These are phyloP conservation scores for Ptycholaimellus sp. DNA, from an alignment of 2,888 invertebrate genomes.

Conservation along the genomic window DNA sequence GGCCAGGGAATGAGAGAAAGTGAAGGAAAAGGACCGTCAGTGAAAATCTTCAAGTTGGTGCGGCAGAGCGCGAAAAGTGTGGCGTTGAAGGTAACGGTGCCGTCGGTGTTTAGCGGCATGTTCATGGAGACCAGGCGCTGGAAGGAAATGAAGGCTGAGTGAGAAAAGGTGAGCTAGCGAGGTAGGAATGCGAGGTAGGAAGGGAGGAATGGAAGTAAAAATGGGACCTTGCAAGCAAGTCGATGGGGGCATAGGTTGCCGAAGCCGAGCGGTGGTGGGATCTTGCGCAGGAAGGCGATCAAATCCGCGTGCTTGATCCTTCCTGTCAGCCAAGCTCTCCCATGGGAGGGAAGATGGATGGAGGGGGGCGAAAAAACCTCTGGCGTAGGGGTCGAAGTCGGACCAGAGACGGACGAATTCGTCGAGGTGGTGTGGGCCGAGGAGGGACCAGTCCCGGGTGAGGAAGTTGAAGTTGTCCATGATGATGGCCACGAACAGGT, in stretches of 20 bases:
- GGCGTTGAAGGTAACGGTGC: conserved; percentile 85
- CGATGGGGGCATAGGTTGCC: conserved; percentile 92
- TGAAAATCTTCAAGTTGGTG: conserved; percentile 77
- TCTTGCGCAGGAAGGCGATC: conserved; percentile 70
- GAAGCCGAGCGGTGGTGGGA: conserved; percentile 87
- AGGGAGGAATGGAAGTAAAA: not conserved
- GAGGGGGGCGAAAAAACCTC: too few relatives aligned
- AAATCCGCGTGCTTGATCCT: conserved; percentile 94
- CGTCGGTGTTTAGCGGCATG: conserved; percentile 90
- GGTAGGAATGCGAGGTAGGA: too few relatives aligned
- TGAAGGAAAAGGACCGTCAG: conserved; percentile 56
- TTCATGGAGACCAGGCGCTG: conserved; percentile 91
- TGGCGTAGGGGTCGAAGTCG: conserved; percentile 94
- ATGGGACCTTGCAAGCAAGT: conserved; percentile 62
- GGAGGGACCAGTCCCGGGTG: conserved; percentile 88
- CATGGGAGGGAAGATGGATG: too few relatives aligned
- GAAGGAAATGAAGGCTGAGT: too few relatives aligned
- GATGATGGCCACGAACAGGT: too few relatives aligned
- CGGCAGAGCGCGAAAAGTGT: conserved; percentile 83
- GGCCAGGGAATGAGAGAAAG: too few relatives aligned
- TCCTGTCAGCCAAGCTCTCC: too few relatives aligned
- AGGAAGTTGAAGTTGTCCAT: conserved; percentile 99
- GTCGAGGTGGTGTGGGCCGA: conserved; percentile 96
- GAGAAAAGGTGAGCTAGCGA: too few relatives aligned
- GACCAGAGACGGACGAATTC: conserved; percentile 98